These are phyloP conservation scores for Periparus ater DNA, from an alignment of 2,797 vertebrate species.

Conservation along the genomic window DNA sequence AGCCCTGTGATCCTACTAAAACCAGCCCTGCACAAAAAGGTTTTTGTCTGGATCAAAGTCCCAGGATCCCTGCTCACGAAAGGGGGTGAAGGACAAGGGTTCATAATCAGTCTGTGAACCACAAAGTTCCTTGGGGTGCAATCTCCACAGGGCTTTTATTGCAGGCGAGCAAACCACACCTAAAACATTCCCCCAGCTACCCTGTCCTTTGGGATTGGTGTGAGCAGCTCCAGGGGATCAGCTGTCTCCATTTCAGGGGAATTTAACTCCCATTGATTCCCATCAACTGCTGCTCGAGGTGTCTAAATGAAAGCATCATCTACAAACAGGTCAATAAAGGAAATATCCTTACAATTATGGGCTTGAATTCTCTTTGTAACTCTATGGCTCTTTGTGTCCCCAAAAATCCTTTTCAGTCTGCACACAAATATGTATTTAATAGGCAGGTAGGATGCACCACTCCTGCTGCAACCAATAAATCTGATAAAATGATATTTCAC, in stretches of 20 bases:
- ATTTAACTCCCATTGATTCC: background rate
- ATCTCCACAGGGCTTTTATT: background rate
- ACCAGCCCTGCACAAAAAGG: background rate
- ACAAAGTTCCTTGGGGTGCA: background rate
- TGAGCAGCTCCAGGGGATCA: background rate
- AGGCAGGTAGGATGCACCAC: background rate
- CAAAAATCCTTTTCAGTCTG: background rate
- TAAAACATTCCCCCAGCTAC: background rate
- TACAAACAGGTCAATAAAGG: background rate
- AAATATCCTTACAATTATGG: background rate
- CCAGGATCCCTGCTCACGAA: background rate
- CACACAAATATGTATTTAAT: background rate
- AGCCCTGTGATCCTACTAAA: background rate
- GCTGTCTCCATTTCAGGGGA: background rate
- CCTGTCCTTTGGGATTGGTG: background rate
- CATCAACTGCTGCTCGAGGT: background rate
- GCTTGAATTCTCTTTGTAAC: background rate
- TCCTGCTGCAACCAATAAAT: background rate
- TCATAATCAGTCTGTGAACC: background rate
- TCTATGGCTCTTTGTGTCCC: background rate
- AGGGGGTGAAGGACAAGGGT: background rate
- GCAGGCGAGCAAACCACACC: background rate
- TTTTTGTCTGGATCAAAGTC: constrained; percentile 22
- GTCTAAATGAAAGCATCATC: background rate
- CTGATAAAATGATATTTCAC: background rate